Conservation (phyloP, 2,113 vertebrate species). For the Colinus virginianus region DNA sequence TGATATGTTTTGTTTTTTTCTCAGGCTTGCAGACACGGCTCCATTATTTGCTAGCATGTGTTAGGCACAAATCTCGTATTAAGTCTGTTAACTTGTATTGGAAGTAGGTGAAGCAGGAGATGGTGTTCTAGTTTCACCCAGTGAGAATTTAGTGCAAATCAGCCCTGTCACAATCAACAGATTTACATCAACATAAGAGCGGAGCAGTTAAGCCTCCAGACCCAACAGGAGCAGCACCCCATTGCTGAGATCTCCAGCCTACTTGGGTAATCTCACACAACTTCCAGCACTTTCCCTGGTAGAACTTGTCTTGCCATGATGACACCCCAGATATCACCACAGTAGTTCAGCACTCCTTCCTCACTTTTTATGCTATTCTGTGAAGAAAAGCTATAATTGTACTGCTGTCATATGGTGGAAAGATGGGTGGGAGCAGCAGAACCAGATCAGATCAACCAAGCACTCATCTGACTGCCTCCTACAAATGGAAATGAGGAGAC, state of each 20-base stretch:
- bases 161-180: neutral
- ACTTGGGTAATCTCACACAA: neutral
- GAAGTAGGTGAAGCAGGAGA: neutral
- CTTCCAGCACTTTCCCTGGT: neutral
- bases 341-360: neutral
- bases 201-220: neutral
- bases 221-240: neutral
- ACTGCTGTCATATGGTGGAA: neutral
- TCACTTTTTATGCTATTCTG: rapidly evolving
- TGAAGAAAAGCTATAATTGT: neutral
- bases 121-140: neutral
- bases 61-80: neutral
- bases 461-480: neutral
- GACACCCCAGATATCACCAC: rapidly evolving
- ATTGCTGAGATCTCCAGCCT: rapidly evolving
- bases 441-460: neutral
- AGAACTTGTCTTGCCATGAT: neutral
- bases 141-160: neutral
- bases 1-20: neutral
- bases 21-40: neutral
- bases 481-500: neutral
- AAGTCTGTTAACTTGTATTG: neutral
- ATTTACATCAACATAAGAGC: neutral
- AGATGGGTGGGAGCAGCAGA: neutral
- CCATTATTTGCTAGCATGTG: neutral